These are phyloP conservation scores for Xenus cinereus DNA, from an alignment of 2,113 vertebrate species.

Conservation along the genomic window DNA sequence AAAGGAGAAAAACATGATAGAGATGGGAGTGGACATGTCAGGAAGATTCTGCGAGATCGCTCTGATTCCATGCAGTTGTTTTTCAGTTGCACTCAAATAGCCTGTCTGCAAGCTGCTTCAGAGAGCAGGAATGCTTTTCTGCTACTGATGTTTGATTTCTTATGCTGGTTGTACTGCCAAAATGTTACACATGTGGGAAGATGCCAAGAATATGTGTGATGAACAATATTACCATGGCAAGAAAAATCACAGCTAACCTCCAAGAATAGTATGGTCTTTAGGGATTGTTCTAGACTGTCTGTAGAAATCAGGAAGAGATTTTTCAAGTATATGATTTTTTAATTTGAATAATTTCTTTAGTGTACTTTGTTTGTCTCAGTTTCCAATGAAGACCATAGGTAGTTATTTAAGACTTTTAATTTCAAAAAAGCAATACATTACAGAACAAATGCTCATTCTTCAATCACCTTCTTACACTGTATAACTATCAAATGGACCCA, in stretches of 20 bases:
- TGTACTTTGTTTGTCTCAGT: background rate
- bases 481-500: background rate
- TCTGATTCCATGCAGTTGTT: background rate
- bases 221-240: background rate
- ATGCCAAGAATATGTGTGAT: background rate
- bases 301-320: background rate
- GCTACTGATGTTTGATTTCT: background rate
- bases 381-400: background rate
- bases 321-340: background rate
- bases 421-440: background rate
- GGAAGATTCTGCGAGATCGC: background rate
- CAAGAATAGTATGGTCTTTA: background rate
- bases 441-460: background rate
- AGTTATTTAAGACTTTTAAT: background rate
- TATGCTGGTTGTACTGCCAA: background rate
- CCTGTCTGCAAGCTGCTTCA: background rate
- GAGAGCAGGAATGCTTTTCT: background rate
- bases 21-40: background rate
- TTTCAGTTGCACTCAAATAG: background rate
- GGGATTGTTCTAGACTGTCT: background rate
- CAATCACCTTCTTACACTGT: background rate
- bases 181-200: background rate
- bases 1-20: background rate
- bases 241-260: background rate
- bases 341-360: background rate